Evolutionary conservation across 2,113 vertebrate species (phyloP), one percentile per base, ranked within the genome.

Genomic region (Cottus gobio): DNA sequence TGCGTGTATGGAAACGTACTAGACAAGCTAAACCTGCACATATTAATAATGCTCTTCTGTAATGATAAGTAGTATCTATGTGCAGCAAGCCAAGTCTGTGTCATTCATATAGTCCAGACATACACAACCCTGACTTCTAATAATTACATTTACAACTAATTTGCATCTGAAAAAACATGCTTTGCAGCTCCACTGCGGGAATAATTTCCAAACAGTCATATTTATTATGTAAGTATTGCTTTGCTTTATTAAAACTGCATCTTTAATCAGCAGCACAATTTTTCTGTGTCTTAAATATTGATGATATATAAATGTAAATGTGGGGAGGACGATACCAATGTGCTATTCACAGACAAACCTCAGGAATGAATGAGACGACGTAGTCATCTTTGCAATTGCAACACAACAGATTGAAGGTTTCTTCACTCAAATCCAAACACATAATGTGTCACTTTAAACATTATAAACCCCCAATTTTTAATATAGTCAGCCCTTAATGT

Each of bases 341-440:
- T 54, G n/a, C 50, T 16, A 63, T 73, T 81, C 54, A 67, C 57
- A 70, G 37, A 30, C 48, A 67, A 88, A 85, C 63, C 64, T 71
- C 57, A 77, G 71, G 39, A 83, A 72, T 56, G 63, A 85, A 86
- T 81, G 54, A 87, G 75, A 70, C 20, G 44, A 30, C 67, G 63
- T 39, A 73, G 77, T 83, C 39, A 78, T 89, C 75, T 82, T 65
- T 46, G 34, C 60, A 37, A 83, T 48, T 78, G 72, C 56, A 68
- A 76, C 69, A n/a, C 8, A 22, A 50, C 48, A 50, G 15, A 50
- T 9, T 22, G 18, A 50, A 50, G 48, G 48, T 50, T 1, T 48
- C 10, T 57, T 44, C 8, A 52, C 44, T 71, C 11, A 64, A 50
- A 77, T 71, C 66, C 26, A 34, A 63, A 44, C 12, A 44, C 13